phyloP scores from a whole-genome alignment of 1,140 invertebrate genomes.

The Tetramorium parvispinum region DNA sequence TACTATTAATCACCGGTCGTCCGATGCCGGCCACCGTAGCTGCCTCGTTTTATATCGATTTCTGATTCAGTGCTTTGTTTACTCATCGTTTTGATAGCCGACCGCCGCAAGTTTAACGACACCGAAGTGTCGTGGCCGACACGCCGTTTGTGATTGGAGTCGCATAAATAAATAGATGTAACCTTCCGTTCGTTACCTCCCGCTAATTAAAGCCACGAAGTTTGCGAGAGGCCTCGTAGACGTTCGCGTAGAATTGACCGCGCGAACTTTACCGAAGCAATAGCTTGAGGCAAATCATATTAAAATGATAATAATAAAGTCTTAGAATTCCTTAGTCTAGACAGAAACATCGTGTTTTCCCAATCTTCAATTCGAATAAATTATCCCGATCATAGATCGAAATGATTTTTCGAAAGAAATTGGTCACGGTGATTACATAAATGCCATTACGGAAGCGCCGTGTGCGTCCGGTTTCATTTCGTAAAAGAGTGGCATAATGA shows the following conservation, averaged over 20 bases:
- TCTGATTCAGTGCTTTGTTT: slow-evolving; percentile 58
- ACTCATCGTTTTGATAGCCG: slow-evolving; percentile 38
- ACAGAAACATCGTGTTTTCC: background rate
- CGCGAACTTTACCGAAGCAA: background rate
- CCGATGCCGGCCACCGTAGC: background rate
- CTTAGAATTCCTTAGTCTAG: background rate
- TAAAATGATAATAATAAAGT: background rate
- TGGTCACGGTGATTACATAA: slow-evolving; percentile 27
- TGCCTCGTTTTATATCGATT: slow-evolving; percentile 47
- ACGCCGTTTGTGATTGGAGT: slow-evolving; percentile 14
- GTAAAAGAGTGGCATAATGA: slow-evolving; percentile 33
- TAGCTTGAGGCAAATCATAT: background rate
- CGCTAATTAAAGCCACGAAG: slow-evolving; percentile 14
- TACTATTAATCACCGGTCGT: slow-evolving; percentile 45
- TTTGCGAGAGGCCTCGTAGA: background rate
- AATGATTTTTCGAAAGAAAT: background rate
- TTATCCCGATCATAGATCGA: background rate
- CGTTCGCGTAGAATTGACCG: background rate
- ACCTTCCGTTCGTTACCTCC: background rate
- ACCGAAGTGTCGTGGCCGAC: slow-evolving; percentile 8
- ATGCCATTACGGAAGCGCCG: slow-evolving; percentile 36
- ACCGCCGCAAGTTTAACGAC: slow-evolving; percentile 24
- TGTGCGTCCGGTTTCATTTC: slow-evolving; percentile 41
- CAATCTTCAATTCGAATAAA: background rate
- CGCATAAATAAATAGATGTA: slow-evolving; percentile 23